Evolutionary conservation across 2,113 vertebrate genomes (phyloP).

Genomic region (Crotalus tigris): DNA sequence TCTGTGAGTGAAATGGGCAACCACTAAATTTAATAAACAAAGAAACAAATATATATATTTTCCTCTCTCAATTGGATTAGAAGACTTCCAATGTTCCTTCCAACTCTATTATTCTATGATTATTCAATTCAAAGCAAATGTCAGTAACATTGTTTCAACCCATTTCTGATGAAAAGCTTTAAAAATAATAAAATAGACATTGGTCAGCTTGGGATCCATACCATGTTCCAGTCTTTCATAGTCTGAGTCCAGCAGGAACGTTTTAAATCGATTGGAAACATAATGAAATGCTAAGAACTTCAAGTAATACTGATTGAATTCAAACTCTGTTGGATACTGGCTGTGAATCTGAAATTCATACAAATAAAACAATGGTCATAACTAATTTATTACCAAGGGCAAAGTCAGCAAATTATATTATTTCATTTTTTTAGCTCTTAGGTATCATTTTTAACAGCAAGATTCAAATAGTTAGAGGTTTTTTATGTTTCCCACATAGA

Average conservation of each 20-base stretch:
- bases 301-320: conserved; percentile 98
- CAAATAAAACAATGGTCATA: conserved; percentile 22
- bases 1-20: no score
- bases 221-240: conserved; percentile 96
- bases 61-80: background rate
- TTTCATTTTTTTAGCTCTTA: background rate
- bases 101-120: background rate
- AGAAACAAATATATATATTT: background rate
- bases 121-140: background rate
- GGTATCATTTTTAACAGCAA: background rate
- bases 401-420: background rate
- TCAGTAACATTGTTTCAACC: conserved; percentile 2
- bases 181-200: conserved; percentile 8
- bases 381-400: background rate
- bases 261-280: conserved; percentile 96
- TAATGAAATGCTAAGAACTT: conserved; percentile 98
- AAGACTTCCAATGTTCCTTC: background rate
- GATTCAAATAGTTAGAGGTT: background rate
- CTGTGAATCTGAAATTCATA: conserved; percentile 81
- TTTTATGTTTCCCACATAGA: background rate
- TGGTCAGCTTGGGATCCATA: conserved; percentile 67
- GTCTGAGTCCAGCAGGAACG: conserved; percentile 97
- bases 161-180: background rate
- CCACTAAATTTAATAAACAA: no score
- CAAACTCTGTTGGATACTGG: conserved; percentile 94